Conservation (phyloP, 2,113 vertebrate species). For the Elaphurus davidianus region DNA sequence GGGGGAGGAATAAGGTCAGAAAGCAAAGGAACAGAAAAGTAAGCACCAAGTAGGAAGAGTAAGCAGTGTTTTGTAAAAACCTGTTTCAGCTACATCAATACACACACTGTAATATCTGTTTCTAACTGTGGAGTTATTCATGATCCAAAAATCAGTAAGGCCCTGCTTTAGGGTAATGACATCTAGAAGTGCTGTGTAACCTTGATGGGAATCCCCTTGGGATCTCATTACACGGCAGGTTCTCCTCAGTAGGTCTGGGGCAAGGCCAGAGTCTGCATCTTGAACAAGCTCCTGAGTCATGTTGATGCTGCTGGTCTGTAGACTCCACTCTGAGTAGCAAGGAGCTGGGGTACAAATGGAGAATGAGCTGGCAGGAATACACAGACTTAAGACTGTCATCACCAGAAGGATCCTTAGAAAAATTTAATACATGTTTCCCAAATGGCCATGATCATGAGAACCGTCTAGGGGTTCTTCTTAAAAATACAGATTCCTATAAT, state of each 20-base stretch:
- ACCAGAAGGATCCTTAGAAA: neutral
- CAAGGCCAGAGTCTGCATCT: neutral
- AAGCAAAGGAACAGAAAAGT: neutral
- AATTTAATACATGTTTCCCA: neutral
- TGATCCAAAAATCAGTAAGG: neutral
- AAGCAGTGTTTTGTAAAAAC: neutral
- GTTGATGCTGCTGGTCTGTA: neutral
- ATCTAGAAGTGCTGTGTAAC: neutral
- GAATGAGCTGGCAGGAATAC: neutral
- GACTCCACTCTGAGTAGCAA: neutral
- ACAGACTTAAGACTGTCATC: neutral
- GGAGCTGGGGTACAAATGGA: neutral
- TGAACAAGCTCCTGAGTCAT: neutral
- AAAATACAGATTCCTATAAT: neutral
- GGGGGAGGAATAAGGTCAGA: neutral
- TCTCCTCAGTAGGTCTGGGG: neutral
- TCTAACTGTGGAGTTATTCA: neutral
- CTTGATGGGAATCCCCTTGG: neutral
- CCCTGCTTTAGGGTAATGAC: neutral
- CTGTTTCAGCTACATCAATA: neutral
- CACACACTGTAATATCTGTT: neutral
- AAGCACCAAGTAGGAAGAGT: neutral
- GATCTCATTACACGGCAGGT: neutral
- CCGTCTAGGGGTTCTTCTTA: neutral
- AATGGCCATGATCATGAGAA: neutral